Conservation (phyloP, 2,113 vertebrate genomes). For the Falco punctatus region DNA sequence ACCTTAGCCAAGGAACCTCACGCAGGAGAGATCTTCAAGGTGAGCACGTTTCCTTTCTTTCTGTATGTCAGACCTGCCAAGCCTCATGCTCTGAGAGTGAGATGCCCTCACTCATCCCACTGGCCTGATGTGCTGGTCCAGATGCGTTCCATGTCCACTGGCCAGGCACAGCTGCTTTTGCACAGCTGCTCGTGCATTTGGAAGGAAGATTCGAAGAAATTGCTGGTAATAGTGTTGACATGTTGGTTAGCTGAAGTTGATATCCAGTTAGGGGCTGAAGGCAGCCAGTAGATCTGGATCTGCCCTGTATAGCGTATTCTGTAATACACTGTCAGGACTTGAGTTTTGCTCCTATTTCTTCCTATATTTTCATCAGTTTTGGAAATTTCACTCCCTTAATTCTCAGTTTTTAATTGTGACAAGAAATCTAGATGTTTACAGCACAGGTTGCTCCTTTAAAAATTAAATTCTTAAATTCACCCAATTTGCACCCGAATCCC, state of each 20-base stretch:
- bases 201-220: neutral
- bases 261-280: neutral
- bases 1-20: conserved; percentile 75
- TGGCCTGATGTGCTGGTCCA: neutral
- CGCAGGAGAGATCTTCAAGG: conserved; percentile 85
- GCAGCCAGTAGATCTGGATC: neutral
- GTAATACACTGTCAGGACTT: neutral
- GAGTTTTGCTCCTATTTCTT: neutral
- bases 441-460: neutral
- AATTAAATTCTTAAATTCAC: neutral
- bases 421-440: neutral
- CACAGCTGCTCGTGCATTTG: neutral
- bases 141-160: neutral
- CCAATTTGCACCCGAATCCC: neutral
- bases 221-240: neutral
- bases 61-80: neutral
- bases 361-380: neutral
- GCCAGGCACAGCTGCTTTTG: neutral
- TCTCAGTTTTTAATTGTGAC: neutral
- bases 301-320: neutral
- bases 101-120: neutral
- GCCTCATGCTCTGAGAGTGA: neutral
- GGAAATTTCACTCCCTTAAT: neutral
- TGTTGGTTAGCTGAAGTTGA: neutral
- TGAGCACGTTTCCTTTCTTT: conserved; percentile 15